Base-by-base conservation (phyloP, 1,140 invertebrate genomes). In the Heterodera carotae region DNA sequence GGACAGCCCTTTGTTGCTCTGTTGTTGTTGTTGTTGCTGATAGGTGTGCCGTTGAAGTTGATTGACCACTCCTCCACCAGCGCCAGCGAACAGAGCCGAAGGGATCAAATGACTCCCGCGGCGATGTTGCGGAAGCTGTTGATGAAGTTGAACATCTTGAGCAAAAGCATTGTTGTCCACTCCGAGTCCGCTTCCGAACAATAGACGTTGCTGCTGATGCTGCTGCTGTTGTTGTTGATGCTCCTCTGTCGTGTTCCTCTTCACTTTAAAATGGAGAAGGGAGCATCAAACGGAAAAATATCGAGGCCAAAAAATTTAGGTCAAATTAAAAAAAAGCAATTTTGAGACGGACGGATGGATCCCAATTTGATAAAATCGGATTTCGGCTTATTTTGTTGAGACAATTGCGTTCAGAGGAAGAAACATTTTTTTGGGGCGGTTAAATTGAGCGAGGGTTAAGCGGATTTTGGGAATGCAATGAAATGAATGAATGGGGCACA, bases 241-340 rank as follows among this genome's bases (percentile, higher is more conserved):
- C 39, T 43, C 6, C 12, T 43, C 39, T 43, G 39, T 43, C 12
- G 39, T 22, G 22, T 56, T 22, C 48, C 48, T 15, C 48, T 56
- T 56, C 22, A 56, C 48, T 56, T 56, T 56, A 56, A n/a, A 56
- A 22, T 15, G 5, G 22, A 56, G 48, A 22, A 22, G 48, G 22
- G 18, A 43, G 12, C 15, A 56, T 15, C 18, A 56, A 4, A 56
- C 15, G 22, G 48, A 7, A 43, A 43, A 56, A 22, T 56, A 22
- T 15, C 15, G 48, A 56, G 48, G 48, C 48, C 48, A 56, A 56
- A 56, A 15, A 56, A 56, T 56, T n/a, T 56, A 56, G 48, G 48
- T 56, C 48, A 56, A 56, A 22, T n/a, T 56, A 56, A 56, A n/a
- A n/a, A n/a, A n/a, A 56, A 56, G 15, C 48, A 56, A 56, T 56